Base-by-base conservation (phyloP, 1,140 invertebrate species). In the Phortica variegata region DNA sequence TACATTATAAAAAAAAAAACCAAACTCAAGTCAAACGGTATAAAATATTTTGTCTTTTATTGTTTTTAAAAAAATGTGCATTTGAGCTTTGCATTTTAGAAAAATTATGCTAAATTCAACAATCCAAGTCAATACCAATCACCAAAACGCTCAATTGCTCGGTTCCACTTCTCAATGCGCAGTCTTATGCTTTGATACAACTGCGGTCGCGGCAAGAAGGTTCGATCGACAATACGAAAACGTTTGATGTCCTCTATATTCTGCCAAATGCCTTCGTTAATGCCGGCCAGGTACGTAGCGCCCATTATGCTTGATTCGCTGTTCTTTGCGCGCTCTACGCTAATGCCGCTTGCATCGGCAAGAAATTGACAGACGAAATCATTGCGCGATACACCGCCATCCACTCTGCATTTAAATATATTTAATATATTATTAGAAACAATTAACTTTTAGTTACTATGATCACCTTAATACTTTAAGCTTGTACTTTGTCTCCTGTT, bases 371-470 rank as follows among this genome's bases (percentile, higher is more conserved):
- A 84, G 2, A 97, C 78, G 69, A 96, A 97, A 75, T 95, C 86
- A 77, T 95, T 96, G 47, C 85, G 84, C 0, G 91, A 88, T 13
- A 98, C 93, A 19, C 95, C 95, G n/a, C 94, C 95, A 76, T 95
- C 91, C 32, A 92, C 82, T 58, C 93, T 95, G 68, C 16, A 82
- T 78, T 6, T 29, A 7, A 12, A 29, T 7, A 29, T 12, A 12
- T 29, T 29, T n/a, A n/a, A n/a, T n/a, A n/a, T n/a, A n/a, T n/a
- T n/a, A n/a, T n/a, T n/a, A n/a, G n/a, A 42, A 58, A 47, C 8
- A 52, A 18, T 31, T 2, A 31, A 4, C 3, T 5, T 12, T 43
- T n/a, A n/a, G n/a, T n/a, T n/a, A n/a, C n/a, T n/a, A n/a, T n/a
- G n/a, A 29, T 65, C 75, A 90, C 87, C 81, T 83, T 54, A 89